These are phyloP conservation scores for Cyanoderma ruficeps DNA, from an alignment of 2,113 vertebrate species.

Conservation along the genomic window DNA sequence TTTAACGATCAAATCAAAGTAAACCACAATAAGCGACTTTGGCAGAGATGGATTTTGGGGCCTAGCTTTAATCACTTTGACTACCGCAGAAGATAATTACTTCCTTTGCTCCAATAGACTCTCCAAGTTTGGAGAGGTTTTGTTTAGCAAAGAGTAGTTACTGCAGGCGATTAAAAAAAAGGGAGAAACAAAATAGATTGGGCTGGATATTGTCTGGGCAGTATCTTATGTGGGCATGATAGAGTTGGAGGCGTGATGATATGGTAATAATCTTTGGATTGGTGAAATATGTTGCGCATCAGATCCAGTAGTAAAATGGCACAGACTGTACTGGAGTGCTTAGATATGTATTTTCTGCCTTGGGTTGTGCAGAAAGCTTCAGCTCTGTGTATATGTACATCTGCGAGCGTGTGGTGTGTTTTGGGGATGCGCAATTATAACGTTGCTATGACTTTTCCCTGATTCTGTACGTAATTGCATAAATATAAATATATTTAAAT, in stretches of 20 bases:
- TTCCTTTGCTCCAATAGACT: slow-evolving; percentile 73
- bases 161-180: slow-evolving; percentile 25
- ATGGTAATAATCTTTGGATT: slow-evolving; percentile 32
- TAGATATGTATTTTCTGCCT: neutral
- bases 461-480: neutral
- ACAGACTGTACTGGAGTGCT: neutral
- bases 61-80: slow-evolving; percentile 77
- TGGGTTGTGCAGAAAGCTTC: neutral
- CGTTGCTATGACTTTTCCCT: neutral
- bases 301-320: neutral
- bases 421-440: accelerated
- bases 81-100: slow-evolving; percentile 75
- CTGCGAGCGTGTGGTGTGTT: accelerated
- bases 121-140: slow-evolving; percentile 64
- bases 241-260: slow-evolving; percentile 35
- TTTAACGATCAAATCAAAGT: slow-evolving; percentile 65
- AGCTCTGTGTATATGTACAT: neutral
- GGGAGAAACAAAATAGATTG: slow-evolving; percentile 16
- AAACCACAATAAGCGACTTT: slow-evolving; percentile 61
- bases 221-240: slow-evolving; percentile 21
- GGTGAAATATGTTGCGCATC: slow-evolving; percentile 39
- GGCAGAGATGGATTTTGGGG: slow-evolving; percentile 73
- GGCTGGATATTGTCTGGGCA: slow-evolving; percentile 46
- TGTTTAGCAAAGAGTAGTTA: slow-evolving; percentile 55
- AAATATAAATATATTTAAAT: neutral